Conservation (phyloP, 2,888 invertebrate species). For the Alloscopus bannaensis region DNA sequence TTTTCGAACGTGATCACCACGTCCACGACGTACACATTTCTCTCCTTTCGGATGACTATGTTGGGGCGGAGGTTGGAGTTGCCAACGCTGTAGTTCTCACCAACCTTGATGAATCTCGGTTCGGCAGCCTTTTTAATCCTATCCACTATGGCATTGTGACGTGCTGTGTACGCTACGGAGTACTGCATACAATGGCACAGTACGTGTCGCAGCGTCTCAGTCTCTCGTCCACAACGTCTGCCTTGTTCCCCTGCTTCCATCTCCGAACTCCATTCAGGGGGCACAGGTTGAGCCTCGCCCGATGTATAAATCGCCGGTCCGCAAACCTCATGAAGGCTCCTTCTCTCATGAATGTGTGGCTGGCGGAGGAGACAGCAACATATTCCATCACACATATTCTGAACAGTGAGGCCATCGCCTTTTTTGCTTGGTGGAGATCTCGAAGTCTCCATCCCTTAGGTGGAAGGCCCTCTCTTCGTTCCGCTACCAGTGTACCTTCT, state of each 20-base stretch:
- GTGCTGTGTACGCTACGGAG: conserved; percentile 52
- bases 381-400: conserved; percentile 72
- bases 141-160: conserved; percentile 72
- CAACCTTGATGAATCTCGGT: conserved; percentile 42
- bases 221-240: conserved; percentile 72
- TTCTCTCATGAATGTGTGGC: conserved; percentile 74
- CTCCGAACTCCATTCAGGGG: conserved; percentile 70
- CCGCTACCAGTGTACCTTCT: background rate
- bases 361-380: conserved; percentile 29
- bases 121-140: conserved; percentile 67
- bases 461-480: background rate
- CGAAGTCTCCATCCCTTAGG: background rate
- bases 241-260: conserved; percentile 56
- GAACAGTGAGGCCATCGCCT: conserved; percentile 2
- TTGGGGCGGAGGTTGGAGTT: conserved; percentile 69
- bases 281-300: conserved; percentile 71
- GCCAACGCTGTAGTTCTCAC: conserved; percentile 55
- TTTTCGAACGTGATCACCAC: conserved; percentile 74
- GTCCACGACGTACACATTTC: conserved; percentile 73
- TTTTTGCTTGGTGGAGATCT: background rate
- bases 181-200: conserved; percentile 74
- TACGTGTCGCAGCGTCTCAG: conserved; percentile 75
- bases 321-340: conserved; percentile 74
- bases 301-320: conserved; percentile 76
- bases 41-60: conserved; percentile 71